Evolutionary conservation across 2,113 vertebrate species (phyloP).

Genomic region (Corydoras maculifer): DNA sequence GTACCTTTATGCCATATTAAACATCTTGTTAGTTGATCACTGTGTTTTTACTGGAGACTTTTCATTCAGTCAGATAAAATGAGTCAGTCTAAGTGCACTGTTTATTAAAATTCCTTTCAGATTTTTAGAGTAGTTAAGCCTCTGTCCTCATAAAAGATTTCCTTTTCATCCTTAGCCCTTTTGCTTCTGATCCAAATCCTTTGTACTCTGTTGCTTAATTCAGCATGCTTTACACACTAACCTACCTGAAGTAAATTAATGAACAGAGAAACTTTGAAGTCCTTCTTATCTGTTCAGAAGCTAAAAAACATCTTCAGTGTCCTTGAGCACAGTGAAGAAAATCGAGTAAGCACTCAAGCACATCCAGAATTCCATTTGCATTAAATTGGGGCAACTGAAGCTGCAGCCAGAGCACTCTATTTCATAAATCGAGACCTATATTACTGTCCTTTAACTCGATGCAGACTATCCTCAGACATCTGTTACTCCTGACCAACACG

Average conservation of each 20-base stretch:
- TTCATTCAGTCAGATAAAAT: too few species aligned
- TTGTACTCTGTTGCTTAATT: slow-evolving; percentile 30
- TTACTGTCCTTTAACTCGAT: neutral
- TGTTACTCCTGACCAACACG: slow-evolving; percentile 30
- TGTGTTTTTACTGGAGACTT: too few species aligned
- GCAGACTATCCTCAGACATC: slow-evolving; percentile 12
- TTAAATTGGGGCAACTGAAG: slow-evolving; percentile 26
- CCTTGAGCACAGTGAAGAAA: slow-evolving; percentile 24
- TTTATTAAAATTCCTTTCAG: too few species aligned
- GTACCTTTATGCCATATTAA: too few species aligned
- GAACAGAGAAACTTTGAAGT: slow-evolving; percentile 33
- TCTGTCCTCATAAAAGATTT: slow-evolving; percentile 3
- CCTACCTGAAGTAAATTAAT: slow-evolving; percentile 40
- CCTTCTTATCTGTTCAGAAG: slow-evolving; percentile 25
- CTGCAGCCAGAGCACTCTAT: neutral
- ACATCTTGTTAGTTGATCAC: too few species aligned
- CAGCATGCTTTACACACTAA: slow-evolving; percentile 34
- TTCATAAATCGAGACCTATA: neutral
- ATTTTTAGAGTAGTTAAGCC: too few species aligned
- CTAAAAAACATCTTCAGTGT: slow-evolving; percentile 41
- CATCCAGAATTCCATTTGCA: slow-evolving; percentile 7
- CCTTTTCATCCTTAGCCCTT: neutral
- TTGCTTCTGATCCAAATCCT: slow-evolving; percentile 24
- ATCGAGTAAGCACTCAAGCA: neutral
- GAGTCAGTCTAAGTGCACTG: too few species aligned